These are phyloP conservation scores for Onthophagus taurus DNA, from an alignment of 1,140 invertebrate species.

Conservation along the genomic window DNA sequence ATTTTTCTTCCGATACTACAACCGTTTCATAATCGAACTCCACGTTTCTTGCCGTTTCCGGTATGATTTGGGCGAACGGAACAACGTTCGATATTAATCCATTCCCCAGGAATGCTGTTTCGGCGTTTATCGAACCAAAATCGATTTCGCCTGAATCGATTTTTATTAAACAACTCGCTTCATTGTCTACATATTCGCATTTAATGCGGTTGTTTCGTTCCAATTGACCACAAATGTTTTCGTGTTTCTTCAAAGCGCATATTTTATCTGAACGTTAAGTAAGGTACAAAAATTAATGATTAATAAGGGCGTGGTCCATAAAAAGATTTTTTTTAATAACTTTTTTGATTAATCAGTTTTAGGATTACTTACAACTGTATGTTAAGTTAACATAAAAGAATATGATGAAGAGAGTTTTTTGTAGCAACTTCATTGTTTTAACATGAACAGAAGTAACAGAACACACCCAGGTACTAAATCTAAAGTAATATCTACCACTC, in stretches of 20 bases:
- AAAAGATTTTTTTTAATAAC: too few relatives aligned
- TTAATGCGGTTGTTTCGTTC: background rate
- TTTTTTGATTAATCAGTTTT: too few relatives aligned
- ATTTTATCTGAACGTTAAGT: conserved; percentile 3
- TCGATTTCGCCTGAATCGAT: conserved; percentile 17
- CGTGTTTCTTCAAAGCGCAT: background rate
- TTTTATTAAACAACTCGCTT: conserved; percentile 21
- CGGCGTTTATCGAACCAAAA: conserved; percentile 19
- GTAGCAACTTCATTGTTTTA: too few relatives aligned
- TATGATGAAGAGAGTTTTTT: too few relatives aligned
- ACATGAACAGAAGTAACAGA: too few relatives aligned
- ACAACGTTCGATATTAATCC: conserved; percentile 8
- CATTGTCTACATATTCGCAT: background rate
- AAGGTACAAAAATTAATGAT: background rate
- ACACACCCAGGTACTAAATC: too few relatives aligned
- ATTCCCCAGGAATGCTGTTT: conserved; percentile 18
- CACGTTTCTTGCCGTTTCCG: conserved; percentile 10
- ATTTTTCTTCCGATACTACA: conserved; percentile 41
- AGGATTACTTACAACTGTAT: too few relatives aligned
- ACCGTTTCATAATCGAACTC: conserved; percentile 44
- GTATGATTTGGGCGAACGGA: conserved; percentile 18
- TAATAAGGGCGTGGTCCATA: too few relatives aligned
- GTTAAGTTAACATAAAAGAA: too few relatives aligned
- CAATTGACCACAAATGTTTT: background rate
- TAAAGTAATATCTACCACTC: too few relatives aligned